Base-by-base conservation (phyloP, 2,797 vertebrate species). In the Ispidina picta region DNA sequence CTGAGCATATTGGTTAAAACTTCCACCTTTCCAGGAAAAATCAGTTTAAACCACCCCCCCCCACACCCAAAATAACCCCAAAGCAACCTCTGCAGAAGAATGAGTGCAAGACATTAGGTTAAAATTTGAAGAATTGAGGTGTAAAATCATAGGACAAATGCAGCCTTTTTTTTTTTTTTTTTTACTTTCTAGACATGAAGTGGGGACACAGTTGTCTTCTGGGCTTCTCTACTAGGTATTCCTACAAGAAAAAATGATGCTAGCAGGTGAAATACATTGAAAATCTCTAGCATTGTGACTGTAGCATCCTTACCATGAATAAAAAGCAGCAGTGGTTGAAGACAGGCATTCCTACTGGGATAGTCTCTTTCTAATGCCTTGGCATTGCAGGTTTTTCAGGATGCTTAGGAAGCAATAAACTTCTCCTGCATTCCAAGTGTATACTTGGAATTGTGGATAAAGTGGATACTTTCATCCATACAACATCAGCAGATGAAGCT, bases 61-160 rank as follows among this genome's bases (percentile, higher is more conserved):
- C 35, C 10, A 10, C 35, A 35, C 35, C 35, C 35, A 35, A 35
- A 35, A 35, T 35, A 35, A 35, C 33, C 35, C 35, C 35, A 35
- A 35, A 35, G 35, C 35, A 35, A 35, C 35, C 2, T 10, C 2
- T n/a, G 13, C 52, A 23, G n/a, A 59, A 49, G n/a, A 82, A 58
- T 26, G 22, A 75, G 31, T 41, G 18, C 68, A n/a, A 52, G 39
- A n/a, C 0, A 0, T 51, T 55, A 29, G 0, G 3, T 64, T 83
- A 83, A 8, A 18, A 68, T 81, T 85, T 66, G 63, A 70, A 77
- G 35, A 83, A 70, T 1, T 12, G 4, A 63, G 14, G 49, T 89
- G 29, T 49, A 58, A 73, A 90, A 78, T 12, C 2, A 0, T 56
- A 66, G 60, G 33, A 51, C 21, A 56, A 64, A 62, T 62, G 43